Percentiles rank a stretch among this genome's conserved stretches.
These are phyloP conservation scores for Esox niger DNA, from an alignment of 2,113 vertebrate genomes.

Conservation along the genomic window DNA sequence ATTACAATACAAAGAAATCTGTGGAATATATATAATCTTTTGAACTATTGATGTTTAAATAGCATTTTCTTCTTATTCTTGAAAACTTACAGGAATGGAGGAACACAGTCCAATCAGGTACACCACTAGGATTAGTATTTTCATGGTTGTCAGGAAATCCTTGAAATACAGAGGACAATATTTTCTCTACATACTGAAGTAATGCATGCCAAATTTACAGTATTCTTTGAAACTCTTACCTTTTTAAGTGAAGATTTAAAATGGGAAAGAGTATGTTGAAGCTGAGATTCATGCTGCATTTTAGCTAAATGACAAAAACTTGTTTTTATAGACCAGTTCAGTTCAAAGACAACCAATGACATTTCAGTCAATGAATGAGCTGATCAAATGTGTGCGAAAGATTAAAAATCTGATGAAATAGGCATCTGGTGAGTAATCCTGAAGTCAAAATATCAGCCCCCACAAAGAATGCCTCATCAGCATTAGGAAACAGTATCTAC, in stretches of 20 bases:
- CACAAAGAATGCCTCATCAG: neutral
- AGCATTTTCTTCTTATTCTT: too few relatives aligned
- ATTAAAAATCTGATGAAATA: conserved; percentile 11
- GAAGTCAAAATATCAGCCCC: neutral
- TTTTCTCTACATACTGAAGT: neutral
- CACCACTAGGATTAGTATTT: conserved; percentile 24
- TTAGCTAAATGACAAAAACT: neutral
- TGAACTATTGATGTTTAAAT: neutral
- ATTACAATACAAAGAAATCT: neutral
- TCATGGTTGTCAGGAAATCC: conserved; percentile 16
- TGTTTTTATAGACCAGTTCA: conserved; percentile 22
- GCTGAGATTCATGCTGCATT: neutral
- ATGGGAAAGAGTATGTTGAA: neutral
- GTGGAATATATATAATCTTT: neutral
- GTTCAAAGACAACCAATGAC: conserved; percentile 24
- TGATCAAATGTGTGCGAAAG: neutral
- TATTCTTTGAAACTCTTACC: conserved; percentile 4
- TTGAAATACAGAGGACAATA: neutral
- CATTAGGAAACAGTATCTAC: neutral
- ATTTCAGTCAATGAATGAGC: neutral
- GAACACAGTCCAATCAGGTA: conserved; percentile 25
- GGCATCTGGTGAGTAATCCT: neutral
- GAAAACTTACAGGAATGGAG: conserved; percentile 30
- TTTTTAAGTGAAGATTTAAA: neutral
- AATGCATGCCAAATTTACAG: neutral